These are phyloP conservation scores for Verasper variegatus DNA, from an alignment of 2,113 vertebrate genomes.

Conservation along the genomic window DNA sequence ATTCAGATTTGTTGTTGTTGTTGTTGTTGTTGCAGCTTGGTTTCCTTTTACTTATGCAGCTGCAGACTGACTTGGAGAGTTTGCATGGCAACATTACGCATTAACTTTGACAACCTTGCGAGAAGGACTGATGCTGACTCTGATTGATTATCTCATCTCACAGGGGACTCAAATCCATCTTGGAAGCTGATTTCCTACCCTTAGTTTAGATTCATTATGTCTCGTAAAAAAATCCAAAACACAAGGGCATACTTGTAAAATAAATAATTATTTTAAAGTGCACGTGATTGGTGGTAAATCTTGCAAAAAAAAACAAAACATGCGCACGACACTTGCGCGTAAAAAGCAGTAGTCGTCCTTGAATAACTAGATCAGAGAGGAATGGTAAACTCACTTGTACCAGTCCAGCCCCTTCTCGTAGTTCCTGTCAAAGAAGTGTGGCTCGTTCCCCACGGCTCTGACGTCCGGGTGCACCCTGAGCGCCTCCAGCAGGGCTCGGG, in stretches of 20 bases:
- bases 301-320: background rate
- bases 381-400: slow-evolving; percentile 90
- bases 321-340: background rate
- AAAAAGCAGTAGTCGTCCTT: too few relatives aligned
- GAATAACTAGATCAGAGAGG: too few relatives aligned
- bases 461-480: slow-evolving; percentile 96
- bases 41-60: background rate
- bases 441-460: slow-evolving; percentile 95
- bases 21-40: background rate
- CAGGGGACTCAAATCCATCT: background rate
- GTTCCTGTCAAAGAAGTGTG: slow-evolving; percentile 98
- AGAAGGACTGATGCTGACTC: background rate
- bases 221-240: background rate
- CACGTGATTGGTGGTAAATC: background rate
- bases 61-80: slow-evolving; percentile 13
- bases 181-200: background rate
- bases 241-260: background rate
- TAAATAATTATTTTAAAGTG: too few relatives aligned
- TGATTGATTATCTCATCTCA: background rate
- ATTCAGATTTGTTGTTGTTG: background rate
- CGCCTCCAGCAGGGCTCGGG: slow-evolving; percentile 94
- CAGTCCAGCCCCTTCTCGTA: slow-evolving; percentile 96
- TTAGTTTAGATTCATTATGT: background rate
- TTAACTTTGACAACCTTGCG: background rate
- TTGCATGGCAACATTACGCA: background rate